These are phyloP conservation scores for Popillia japonica DNA, from an alignment of 1,140 invertebrate genomes.

Conservation along the genomic window DNA sequence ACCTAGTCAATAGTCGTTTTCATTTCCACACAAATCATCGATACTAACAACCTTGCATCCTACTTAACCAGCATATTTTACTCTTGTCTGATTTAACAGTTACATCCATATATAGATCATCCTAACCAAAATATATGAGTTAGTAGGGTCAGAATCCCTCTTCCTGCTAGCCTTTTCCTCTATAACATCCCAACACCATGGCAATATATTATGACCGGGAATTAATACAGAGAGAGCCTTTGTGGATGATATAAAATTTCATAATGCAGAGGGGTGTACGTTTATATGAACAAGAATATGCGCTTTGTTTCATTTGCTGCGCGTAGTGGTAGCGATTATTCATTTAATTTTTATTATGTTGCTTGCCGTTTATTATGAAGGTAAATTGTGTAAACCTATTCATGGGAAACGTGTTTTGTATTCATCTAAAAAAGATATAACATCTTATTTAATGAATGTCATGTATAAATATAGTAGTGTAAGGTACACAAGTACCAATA, in stretches of 20 bases:
- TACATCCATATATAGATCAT: background rate
- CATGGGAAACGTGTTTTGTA: background rate
- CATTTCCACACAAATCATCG: too few relatives aligned
- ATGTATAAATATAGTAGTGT: too few relatives aligned
- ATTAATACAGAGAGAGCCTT: conserved; percentile 30
- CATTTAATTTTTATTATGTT: background rate
- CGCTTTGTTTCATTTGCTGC: background rate
- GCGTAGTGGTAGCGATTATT: background rate
- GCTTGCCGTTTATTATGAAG: background rate
- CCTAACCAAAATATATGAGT: conserved; percentile 27
- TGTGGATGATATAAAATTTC: conserved; percentile 30
- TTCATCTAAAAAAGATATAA: too few relatives aligned
- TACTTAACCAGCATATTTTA: background rate
- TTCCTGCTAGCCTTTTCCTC: background rate
- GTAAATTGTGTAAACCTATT: background rate
- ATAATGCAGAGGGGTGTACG: conserved; percentile 13
- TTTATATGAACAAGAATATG: background rate
- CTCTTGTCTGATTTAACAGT: conserved; percentile 18
- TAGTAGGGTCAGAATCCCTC: background rate
- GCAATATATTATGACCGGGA: conserved; percentile 26
- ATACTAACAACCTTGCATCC: too few relatives aligned
- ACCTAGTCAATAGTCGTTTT: too few relatives aligned
- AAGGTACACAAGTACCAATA: background rate
- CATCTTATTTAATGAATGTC: too few relatives aligned
- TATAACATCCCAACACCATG: conserved; percentile 4